These are phyloP conservation scores for Pediacus dermestoides DNA, from an alignment of 2,888 invertebrate species.

Conservation along the genomic window DNA sequence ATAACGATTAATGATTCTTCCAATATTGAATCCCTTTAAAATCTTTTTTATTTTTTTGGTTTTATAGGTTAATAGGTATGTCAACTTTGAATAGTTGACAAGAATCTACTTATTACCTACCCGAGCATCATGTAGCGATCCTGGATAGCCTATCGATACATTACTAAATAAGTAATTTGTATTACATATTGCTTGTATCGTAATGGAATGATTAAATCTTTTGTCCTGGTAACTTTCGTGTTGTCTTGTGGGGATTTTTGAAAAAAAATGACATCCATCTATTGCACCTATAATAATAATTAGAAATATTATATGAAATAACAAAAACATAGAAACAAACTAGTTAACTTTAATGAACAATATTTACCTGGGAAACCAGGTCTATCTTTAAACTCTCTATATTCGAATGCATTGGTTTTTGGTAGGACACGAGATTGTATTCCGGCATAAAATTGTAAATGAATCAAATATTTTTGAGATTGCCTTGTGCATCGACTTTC, in stretches of 20 bases:
- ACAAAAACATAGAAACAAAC: background rate
- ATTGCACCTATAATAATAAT: conserved; percentile 12
- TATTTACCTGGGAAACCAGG: conserved; percentile 4
- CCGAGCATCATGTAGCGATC: conserved; percentile 15
- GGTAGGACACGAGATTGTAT: conserved; percentile 9
- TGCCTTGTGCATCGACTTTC: conserved; percentile 10
- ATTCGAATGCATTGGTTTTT: conserved; percentile 7
- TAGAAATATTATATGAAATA: conserved; percentile 7
- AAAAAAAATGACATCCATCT: conserved; percentile 12
- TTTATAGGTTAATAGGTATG: no score
- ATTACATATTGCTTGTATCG: conserved; percentile 9
- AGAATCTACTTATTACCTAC: conserved; percentile 9
- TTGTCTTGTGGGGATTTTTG: conserved; percentile 11
- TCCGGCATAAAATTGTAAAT: conserved; percentile 4
- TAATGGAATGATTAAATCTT: conserved; percentile 12
- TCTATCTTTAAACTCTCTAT: conserved; percentile 4
- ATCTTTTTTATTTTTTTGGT: no score
- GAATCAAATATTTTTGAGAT: conserved; percentile 9
- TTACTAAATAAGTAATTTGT: conserved; percentile 11
- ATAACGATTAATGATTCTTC: no score
- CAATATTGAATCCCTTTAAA: no score
- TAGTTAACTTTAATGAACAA: no score
- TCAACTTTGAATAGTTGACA: conserved; percentile 4
- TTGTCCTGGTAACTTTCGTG: conserved; percentile 15
- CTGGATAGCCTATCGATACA: conserved; percentile 13